Evolutionary conservation across 1,140 invertebrate species (phyloP), one percentile per base, ranked within the genome.

Genomic region (Listronotus bonariensis): DNA sequence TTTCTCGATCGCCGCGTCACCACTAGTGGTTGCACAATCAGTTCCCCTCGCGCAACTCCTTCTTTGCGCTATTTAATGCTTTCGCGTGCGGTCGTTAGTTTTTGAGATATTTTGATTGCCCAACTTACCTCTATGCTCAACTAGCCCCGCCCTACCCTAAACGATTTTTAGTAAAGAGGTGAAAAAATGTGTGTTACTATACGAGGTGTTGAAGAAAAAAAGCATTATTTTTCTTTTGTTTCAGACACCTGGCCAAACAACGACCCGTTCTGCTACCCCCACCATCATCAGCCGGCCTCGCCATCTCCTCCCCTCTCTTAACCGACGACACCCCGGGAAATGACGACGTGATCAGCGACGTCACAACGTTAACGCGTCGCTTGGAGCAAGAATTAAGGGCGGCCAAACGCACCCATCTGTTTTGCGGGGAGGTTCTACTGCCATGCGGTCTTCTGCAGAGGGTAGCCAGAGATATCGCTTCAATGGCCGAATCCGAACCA

Each of bases 401-500:
- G 36, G 91, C 91, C 2, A 92, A 93, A 74, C 85, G 87, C 63
- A 88, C 86, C 56, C 89, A 90, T 73, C 79, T 93, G 63, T 84
- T 86, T 51, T 90, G 90, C 71, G 90, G 89, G 11, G 91, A 93
- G 78, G 90, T 93, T 8, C 81, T 92, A 46, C 80, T 94, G 67
- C 92, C 92, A 10, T 86, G 87, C 42, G 88, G 91, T 77, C 84
- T 94, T 41, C 83, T 92, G 34, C 84, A 85, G 34, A 81, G 88
- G 71, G 89, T 63, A 26, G 86, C 91, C 12, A 81, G 86, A 63
- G 89, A 92, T 75, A 87, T 92, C 18, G 81, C 93, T 42, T 83
- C 85, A 10, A 87, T 91, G 82, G 90, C 92, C 0, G 91, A 93
- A 74, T 86, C 86, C 32, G 92, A 95, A 78, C 92, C 92, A 15